Base-by-base conservation (phyloP, 1,140 invertebrate genomes). In the Palaemon carinicauda region DNA sequence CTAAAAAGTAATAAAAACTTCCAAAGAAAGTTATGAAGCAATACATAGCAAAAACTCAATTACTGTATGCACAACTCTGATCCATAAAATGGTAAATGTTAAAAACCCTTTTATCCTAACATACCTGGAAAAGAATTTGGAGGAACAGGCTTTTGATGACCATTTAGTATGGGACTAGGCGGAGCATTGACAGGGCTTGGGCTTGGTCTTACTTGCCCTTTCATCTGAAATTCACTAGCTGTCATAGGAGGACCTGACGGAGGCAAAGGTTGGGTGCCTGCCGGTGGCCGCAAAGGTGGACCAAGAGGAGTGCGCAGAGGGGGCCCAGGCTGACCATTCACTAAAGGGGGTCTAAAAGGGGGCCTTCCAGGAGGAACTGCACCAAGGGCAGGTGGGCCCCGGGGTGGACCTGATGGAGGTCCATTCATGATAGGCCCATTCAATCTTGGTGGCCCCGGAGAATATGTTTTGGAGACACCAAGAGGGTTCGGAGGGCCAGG, bases 401-500 rank as follows among this genome's bases (percentile, higher is more conserved):
- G 3, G n/a, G 77, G 60, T 15, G 50, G 75, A n/a, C 56, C 84
- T 24, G 50, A 10, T 21, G 84, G 84, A 33, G 84, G 84, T 33
- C 84, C 84, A 56, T 86, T 86, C 77, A 86, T 86, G 31, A 75
- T 24, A 9, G 84, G 77, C 31, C 75, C 53, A 69, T 53, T 52
- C 10, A 71, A 75, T 74, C 77, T 86, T 41, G 77, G 75, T 21
- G 75, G 51, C 1, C 60, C 84, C 17, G 3, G 9, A 21, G 77
- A 24, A 29, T 77, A 52, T 29, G 56, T 24, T 27, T 80, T 74
- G 24, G 33, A 52, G 4, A 54, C 31, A n/a, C 54, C 74, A 29
- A 77, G 50, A 52, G 33, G 65, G 14, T 19, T 41, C n/a, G 27
- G 17, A 29, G 29, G 41, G 19, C 54, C 31, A 33, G 77, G 77